phyloP scores from a whole-genome alignment of 2,888 invertebrate genomes.

The Lasioglossum figueresi region DNA sequence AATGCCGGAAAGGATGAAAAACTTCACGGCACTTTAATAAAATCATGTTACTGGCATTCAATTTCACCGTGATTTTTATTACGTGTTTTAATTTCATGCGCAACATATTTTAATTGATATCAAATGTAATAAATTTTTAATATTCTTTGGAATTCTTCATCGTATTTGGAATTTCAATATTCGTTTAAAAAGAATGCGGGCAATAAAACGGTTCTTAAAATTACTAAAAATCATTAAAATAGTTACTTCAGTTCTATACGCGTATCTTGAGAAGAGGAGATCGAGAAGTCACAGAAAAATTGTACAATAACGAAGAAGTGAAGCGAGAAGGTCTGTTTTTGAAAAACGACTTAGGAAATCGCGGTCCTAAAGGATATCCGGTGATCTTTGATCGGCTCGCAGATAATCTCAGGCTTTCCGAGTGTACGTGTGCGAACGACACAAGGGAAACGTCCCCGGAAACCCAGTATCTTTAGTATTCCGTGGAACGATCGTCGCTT shows the following conservation, averaged over 20 bases:
- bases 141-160: too few relatives aligned
- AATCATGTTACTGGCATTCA: neutral
- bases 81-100: neutral
- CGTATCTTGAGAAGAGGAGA: too few relatives aligned
- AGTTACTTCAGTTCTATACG: neutral
- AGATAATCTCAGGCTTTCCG: slow-evolving; percentile 53
- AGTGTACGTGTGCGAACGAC: slow-evolving; percentile 16
- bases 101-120: neutral
- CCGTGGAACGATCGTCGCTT: slow-evolving; percentile 67
- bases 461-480: slow-evolving; percentile 74
- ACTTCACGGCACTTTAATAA: neutral
- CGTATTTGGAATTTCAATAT: too few relatives aligned
- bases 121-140: too few relatives aligned
- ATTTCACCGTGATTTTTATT: too few relatives aligned
- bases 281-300: neutral
- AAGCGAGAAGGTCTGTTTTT: neutral
- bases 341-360: slow-evolving; percentile 55
- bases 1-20: neutral
- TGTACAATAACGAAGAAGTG: neutral
- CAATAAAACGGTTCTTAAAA: neutral
- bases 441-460: slow-evolving; percentile 62
- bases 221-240: neutral
- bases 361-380: slow-evolving; percentile 63
- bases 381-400: slow-evolving; percentile 61
- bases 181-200: too few relatives aligned